These are phyloP conservation scores for Lota lota DNA, from an alignment of 2,113 vertebrate species.

Conservation along the genomic window DNA sequence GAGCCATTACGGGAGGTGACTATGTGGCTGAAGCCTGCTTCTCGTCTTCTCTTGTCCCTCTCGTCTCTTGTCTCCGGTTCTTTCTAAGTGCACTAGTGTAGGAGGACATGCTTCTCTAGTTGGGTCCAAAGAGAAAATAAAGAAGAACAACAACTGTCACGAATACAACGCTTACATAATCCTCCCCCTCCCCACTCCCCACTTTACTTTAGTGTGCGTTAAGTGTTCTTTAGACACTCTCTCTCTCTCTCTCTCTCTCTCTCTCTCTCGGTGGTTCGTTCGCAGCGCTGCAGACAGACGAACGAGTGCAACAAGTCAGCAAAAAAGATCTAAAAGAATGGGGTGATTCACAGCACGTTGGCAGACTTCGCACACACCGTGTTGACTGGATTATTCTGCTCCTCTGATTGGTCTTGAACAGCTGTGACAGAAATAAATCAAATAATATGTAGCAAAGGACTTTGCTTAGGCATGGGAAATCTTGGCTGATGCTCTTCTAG, in stretches of 20 bases:
- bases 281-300: conserved; percentile 34
- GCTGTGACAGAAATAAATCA: conserved; percentile 27
- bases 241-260: conserved; percentile 15
- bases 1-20: no score
- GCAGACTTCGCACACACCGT: conserved; percentile 20
- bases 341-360: conserved; percentile 50
- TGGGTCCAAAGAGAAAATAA: no score
- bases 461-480: conserved; percentile 41
- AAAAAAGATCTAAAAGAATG: conserved; percentile 49
- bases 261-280: conserved; percentile 36
- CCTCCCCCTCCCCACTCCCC: no score
- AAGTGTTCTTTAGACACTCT: no score
- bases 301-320: conserved; percentile 35
- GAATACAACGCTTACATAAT: no score
- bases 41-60: no score
- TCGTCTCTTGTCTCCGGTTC: conserved; percentile 48
- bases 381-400: conserved; percentile 55
- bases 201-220: no score
- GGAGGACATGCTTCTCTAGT: no score
- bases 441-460: conserved; percentile 38
- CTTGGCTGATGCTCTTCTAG: conserved; percentile 33
- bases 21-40: no score
- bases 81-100: conserved; percentile 6
- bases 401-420: conserved; percentile 30
- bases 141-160: no score